Conservation (phyloP, 2,113 vertebrate species). For the Microcebus ravelobensis region DNA sequence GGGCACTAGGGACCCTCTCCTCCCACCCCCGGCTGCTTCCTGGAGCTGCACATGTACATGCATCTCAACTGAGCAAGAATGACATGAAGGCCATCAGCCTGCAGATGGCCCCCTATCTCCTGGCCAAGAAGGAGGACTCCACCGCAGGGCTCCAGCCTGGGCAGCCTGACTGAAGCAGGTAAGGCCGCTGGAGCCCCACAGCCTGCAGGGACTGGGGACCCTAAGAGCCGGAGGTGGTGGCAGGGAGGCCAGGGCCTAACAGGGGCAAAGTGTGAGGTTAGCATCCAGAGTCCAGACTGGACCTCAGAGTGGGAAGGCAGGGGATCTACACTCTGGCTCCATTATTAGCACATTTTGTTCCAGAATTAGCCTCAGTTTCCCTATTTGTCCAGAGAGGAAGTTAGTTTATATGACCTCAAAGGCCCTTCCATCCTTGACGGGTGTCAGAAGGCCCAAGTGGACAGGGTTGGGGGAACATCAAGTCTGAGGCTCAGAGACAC, state of each 20-base stretch:
- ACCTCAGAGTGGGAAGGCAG: background rate
- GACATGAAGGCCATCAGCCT: conserved; percentile 95
- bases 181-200: background rate
- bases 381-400: background rate
- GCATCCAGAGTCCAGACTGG: background rate
- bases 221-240: background rate
- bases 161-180: conserved; percentile 91
- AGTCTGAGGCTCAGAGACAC: background rate
- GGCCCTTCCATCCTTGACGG: background rate
- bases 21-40: conserved; percentile 85
- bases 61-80: conserved; percentile 89
- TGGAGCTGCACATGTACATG: conserved; percentile 96
- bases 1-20: fast-evolving
- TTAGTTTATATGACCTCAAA: background rate
- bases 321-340: background rate
- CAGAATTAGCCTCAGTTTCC: background rate
- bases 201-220: background rate
- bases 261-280: background rate
- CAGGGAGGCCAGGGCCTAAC: no score
- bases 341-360: background rate
- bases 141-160: conserved; percentile 93
- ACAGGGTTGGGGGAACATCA: background rate
- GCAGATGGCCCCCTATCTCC: conserved; percentile 93
- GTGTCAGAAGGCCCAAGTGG: background rate
- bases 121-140: conserved; percentile 90